Conservation (phyloP, 2,113 vertebrate genomes). For the Chascanopsetta lugubris region DNA sequence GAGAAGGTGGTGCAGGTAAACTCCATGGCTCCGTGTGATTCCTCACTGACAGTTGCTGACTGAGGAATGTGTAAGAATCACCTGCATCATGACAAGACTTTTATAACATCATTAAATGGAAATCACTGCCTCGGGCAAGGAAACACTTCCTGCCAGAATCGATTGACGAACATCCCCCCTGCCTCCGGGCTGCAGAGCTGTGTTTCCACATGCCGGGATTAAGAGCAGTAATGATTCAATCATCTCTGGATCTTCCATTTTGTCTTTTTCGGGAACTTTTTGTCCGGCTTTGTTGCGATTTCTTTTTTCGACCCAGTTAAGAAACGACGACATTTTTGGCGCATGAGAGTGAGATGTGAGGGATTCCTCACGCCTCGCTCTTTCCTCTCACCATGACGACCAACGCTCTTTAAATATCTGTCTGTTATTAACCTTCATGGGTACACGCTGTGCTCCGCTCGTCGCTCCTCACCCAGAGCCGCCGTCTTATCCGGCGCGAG, state of each 20-base stretch:
- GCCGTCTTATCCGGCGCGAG: neutral
- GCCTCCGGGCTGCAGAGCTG: neutral
- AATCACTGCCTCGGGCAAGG: constrained; percentile 21
- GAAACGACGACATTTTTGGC: constrained; percentile 8
- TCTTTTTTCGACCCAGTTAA: no score
- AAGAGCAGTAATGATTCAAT: neutral
- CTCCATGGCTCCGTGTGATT: no score
- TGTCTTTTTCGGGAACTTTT: neutral
- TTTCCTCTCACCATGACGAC: neutral
- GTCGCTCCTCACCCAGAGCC: constrained; percentile 26
- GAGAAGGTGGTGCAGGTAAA: constrained; percentile 90
- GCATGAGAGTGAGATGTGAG: neutral
- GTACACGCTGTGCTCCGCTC: constrained; percentile 21
- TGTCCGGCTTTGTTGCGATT: constrained; percentile 2
- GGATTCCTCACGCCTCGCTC: neutral
- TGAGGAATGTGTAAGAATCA: neutral
- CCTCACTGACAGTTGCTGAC: no score
- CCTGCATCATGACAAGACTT: neutral
- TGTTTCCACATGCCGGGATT: neutral
- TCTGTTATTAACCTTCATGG: constrained; percentile 32
- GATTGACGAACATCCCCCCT: constrained; percentile 5
- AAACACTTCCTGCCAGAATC: constrained; percentile 8
- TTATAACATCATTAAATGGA: constrained; percentile 16
- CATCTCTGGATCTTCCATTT: constrained; percentile 1
- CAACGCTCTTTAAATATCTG: constrained; percentile 30